Conservation (phyloP, 2,888 invertebrate species). For the Sceliomorpha sp. region DNA sequence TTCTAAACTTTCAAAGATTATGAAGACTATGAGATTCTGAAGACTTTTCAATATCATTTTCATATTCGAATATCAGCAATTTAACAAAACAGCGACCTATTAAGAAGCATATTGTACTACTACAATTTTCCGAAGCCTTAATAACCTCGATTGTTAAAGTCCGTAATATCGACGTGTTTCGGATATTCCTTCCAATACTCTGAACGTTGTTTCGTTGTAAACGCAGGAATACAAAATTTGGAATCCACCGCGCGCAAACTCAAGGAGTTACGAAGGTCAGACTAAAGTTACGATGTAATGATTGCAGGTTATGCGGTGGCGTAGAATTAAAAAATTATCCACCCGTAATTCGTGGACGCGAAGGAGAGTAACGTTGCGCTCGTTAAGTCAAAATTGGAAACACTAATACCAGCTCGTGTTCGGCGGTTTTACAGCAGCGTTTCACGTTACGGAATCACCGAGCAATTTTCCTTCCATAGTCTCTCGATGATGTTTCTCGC, state of each 20-base stretch:
- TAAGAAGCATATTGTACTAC: no score
- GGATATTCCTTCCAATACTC: no score
- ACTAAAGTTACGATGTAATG: conserved; percentile 56
- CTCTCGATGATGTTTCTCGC: conserved; percentile 31
- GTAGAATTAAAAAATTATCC: conserved; percentile 52
- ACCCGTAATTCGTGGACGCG: conserved; percentile 23
- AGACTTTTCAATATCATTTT: no score
- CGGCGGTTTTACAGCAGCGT: conserved; percentile 68
- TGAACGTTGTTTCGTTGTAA: conserved; percentile 2
- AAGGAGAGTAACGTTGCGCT: conserved; percentile 13
- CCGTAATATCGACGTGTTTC: no score
- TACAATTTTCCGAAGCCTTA: no score
- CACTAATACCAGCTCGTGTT: conserved; percentile 24
- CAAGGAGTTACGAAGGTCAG: conserved; percentile 20
- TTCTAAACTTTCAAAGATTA: no score
- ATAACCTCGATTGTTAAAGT: no score
- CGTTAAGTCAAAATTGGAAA: conserved; percentile 54
- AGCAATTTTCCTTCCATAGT: conserved; percentile 74
- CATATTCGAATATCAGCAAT: no score
- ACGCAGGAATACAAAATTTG: conserved; percentile 3
- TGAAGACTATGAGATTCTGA: no score
- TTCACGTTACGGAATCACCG: conserved; percentile 70
- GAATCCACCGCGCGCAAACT: background rate
- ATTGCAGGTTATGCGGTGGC: conserved; percentile 55
- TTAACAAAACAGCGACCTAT: no score